These are phyloP conservation scores for Acanthurus leucopareius DNA, from an alignment of 2,797 vertebrate species.

Conservation along the genomic window DNA sequence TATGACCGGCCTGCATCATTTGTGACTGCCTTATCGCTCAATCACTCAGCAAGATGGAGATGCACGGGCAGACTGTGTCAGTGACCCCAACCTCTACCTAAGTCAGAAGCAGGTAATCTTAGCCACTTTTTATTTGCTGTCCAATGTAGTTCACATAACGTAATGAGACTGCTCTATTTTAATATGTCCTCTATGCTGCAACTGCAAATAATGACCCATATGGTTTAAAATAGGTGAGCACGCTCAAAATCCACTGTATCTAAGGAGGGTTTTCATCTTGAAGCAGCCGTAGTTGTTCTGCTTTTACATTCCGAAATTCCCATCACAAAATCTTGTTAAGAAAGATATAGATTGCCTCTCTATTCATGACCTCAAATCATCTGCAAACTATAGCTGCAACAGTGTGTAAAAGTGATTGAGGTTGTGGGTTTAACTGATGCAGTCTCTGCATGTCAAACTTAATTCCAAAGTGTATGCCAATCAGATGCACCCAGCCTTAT, in stretches of 20 bases:
- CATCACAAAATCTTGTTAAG: not conserved
- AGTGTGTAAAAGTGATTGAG: constrained; percentile 41
- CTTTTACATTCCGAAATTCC: not conserved
- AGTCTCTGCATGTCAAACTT: constrained; percentile 53
- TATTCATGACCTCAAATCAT: constrained; percentile 19
- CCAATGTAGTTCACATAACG: constrained; percentile 7
- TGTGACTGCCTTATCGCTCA: constrained; percentile 75
- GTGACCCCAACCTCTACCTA: constrained; percentile 64
- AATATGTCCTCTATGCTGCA: not conserved
- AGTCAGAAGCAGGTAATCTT: constrained; percentile 52
- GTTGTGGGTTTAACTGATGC: constrained; percentile 43
- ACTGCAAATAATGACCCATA: too few relatives aligned
- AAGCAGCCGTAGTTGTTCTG: not conserved
- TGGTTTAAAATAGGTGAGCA: not conserved
- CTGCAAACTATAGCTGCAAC: constrained; percentile 14
- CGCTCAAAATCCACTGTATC: not conserved
- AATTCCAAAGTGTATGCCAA: constrained; percentile 62
- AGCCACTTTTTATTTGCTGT: constrained; percentile 13
- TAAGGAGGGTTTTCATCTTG: not conserved
- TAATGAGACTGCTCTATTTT: constrained; percentile 5
- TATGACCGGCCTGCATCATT: constrained; percentile 69
- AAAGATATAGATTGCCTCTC: constrained; percentile 18
- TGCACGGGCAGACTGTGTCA: constrained; percentile 61
- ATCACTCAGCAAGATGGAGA: constrained; percentile 76
- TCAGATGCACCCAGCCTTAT: constrained; percentile 63